A percentile compares a stretch with the other conserved stretches of the same genome.
Conservation (phyloP, 2,113 vertebrate species). For the Herpetotheres cachinnans region DNA sequence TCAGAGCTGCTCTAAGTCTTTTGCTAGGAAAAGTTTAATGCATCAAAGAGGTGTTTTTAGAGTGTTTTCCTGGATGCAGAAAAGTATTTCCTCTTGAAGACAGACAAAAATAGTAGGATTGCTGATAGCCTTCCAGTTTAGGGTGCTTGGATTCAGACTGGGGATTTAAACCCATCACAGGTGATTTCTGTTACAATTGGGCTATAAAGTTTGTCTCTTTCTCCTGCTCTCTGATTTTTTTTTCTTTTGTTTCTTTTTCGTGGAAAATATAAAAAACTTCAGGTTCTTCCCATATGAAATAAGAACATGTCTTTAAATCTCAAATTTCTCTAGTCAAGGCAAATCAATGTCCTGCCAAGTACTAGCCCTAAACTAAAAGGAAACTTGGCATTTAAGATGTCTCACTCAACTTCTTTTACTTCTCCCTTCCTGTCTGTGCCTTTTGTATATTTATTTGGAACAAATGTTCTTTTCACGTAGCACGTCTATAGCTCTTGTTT, state of each 20-base stretch:
- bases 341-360: slow-evolving; percentile 16
- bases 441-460: slow-evolving; percentile 35
- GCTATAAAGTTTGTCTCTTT: not conserved
- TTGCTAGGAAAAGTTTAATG: not conserved
- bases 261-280: not conserved
- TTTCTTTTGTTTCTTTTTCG: not conserved
- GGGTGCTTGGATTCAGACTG: not conserved
- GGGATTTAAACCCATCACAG: not conserved
- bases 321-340: slow-evolving; percentile 18
- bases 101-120: not conserved
- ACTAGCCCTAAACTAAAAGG: slow-evolving; percentile 33
- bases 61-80: not conserved
- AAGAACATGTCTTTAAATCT: not conserved
- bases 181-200: not conserved
- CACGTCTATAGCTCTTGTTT: not conserved
- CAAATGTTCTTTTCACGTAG: slow-evolving; percentile 8
- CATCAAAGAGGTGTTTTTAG: not conserved
- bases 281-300: not conserved
- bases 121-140: not conserved
- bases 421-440: slow-evolving; percentile 5
- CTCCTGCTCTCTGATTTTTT: not conserved
- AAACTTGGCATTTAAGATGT: slow-evolving; percentile 39
- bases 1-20: not conserved
- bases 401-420: not conserved
- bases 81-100: not conserved